Conservation (phyloP, 1,140 invertebrate genomes). For the Habropoda laboriosa region DNA sequence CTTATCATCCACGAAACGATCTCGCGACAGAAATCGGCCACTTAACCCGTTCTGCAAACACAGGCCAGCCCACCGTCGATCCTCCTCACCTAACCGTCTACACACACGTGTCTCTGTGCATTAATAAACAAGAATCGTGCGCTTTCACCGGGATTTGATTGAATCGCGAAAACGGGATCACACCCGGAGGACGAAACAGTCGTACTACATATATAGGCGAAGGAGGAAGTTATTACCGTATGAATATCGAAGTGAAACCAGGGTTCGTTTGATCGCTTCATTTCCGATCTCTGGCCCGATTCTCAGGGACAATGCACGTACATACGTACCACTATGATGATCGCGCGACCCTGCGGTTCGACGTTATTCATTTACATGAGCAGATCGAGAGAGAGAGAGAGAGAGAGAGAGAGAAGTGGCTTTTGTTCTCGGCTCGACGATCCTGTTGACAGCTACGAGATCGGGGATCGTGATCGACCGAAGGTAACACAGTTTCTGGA, state of each 20-base stretch:
- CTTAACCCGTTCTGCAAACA: neutral
- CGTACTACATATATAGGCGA: neutral
- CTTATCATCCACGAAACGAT: constrained; percentile 32
- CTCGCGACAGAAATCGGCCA: neutral
- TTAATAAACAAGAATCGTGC: constrained; percentile 56
- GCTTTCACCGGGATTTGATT: constrained; percentile 58
- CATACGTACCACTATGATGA: constrained; percentile 9
- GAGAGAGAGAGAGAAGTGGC: neutral
- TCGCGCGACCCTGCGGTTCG: constrained; percentile 30
- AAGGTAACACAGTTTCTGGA: constrained; percentile 15
- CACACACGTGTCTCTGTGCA: neutral
- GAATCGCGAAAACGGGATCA: constrained; percentile 44
- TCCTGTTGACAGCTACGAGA: constrained; percentile 17
- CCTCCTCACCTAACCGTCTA: neutral
- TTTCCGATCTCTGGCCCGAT: constrained; percentile 35
- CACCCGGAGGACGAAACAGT: constrained; percentile 11
- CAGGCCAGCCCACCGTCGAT: neutral
- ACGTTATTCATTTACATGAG: constrained; percentile 54
- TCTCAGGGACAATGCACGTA: constrained; percentile 57
- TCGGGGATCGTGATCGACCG: constrained; percentile 18
- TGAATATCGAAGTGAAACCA: constrained; percentile 48
- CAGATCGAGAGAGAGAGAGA: neutral
- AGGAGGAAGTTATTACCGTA: constrained; percentile 55
- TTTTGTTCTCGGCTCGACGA: constrained; percentile 22
- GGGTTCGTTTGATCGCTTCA: constrained; percentile 42